A percentile compares a stretch with the other conserved stretches of the same genome.
phyloP scores from a whole-genome alignment of 2,797 vertebrate genomes.

The Triplophysa bombifrons region DNA sequence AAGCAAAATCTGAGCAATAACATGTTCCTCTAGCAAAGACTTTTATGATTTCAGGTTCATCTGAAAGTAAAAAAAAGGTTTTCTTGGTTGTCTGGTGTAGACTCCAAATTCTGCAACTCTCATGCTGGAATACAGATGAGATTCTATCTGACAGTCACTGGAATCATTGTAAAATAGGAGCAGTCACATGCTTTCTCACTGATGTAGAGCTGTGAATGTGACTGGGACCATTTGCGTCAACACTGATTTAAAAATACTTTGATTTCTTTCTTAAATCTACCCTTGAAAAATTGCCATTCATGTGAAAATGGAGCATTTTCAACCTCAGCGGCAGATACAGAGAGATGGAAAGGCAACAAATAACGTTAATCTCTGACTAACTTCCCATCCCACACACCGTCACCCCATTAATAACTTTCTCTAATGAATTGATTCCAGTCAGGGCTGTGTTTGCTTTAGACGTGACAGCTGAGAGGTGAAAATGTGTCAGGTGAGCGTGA shows the following conservation, averaged over 20 bases:
- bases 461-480: slow-evolving; percentile 67
- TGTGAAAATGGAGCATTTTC: background rate
- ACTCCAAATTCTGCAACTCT: slow-evolving; percentile 74
- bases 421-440: slow-evolving; percentile 64
- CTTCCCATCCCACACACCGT: slow-evolving; percentile 29
- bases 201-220: slow-evolving; percentile 65
- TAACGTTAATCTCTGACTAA: slow-evolving; percentile 34
- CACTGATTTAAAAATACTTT: background rate
- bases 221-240: background rate
- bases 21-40: background rate
- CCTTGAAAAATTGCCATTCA: background rate
- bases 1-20: too few relatives aligned
- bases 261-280: background rate
- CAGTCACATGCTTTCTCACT: slow-evolving; percentile 66
- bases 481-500: slow-evolving; percentile 66
- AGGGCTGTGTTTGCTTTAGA: slow-evolving; percentile 67
- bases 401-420: slow-evolving; percentile 42
- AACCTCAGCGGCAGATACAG: background rate
- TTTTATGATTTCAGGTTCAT: background rate
- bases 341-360: slow-evolving; percentile 10
- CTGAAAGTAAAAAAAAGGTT: background rate
- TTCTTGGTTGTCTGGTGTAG: slow-evolving; percentile 59
- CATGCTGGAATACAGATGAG: slow-evolving; percentile 77
- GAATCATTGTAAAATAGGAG: slow-evolving; percentile 73
- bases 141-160: slow-evolving; percentile 70